Conservation (phyloP, 1,140 invertebrate species). For the Calephelis nemesis region DNA sequence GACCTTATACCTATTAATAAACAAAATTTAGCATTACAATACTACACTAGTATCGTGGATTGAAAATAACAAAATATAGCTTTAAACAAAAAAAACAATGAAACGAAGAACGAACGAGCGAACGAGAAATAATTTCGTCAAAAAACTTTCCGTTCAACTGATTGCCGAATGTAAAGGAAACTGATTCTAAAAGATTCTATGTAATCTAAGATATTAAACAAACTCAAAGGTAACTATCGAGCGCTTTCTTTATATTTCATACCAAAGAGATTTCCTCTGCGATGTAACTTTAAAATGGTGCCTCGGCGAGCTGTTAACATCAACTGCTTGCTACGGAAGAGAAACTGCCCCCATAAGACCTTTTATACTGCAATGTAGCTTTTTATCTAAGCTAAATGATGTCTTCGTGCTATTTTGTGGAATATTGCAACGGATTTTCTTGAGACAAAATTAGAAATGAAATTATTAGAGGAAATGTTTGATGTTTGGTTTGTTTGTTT, state of each 20-base stretch:
- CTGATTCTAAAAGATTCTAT: no score
- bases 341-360: slow-evolving; percentile 41
- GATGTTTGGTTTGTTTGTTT: no score
- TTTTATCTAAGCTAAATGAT: slow-evolving; percentile 48
- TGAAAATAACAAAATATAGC: no score
- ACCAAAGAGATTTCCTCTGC: slow-evolving; percentile 3
- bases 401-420: slow-evolving; percentile 40
- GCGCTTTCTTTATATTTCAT: slow-evolving; percentile 21
- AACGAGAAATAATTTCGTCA: no score
- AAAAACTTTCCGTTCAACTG: no score
- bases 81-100: no score
- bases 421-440: slow-evolving; percentile 32
- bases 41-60: no score
- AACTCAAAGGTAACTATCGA: slow-evolving; percentile 22
- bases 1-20: no score
- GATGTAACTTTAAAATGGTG: slow-evolving; percentile 15
- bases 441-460: not conserved
- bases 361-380: slow-evolving; percentile 43
- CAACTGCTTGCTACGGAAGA: slow-evolving; percentile 34
- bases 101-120: no score
- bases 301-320: slow-evolving; percentile 40
- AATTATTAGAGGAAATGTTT: not conserved
- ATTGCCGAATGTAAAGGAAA: no score
- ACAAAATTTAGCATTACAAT: no score
- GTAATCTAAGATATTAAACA: slow-evolving; percentile 24